Evolutionary conservation across 2,113 vertebrate species (phyloP), one percentile per base, ranked within the genome.

Genomic region (Limnothrissa miodon): DNA sequence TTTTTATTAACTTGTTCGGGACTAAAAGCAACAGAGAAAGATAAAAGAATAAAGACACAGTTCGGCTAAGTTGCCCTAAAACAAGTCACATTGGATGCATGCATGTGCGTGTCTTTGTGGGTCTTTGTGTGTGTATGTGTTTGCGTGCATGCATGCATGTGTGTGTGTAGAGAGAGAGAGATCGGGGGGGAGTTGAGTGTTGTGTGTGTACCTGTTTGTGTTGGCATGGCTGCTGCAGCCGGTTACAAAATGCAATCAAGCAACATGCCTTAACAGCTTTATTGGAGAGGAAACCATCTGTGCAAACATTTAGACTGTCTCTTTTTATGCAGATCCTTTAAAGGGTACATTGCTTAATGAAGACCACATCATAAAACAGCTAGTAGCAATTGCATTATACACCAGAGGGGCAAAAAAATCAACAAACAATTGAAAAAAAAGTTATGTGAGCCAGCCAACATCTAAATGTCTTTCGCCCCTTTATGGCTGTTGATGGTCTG

Each of bases 401-500:
- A 66, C 59, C 59, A 66, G 2, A 33, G 59, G 56, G n/a, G 56
- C n/a, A 11, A 59, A n/a, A 17, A 42, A 33, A 74, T 48, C 25
- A 74, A 39, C 42, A 23, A 80, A 66, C 23, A 33, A 66, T 29
- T 82, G 9, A 80, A 66, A 81, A 51, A 45, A 82, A 62, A 62
- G 5, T 80, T 51, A 25, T 80, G 66, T 48, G 74, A 82, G 62
- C 25, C 39, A 25, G 29, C 78, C 80, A 36, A 82, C 59, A 51
- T 39, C 29, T 82, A 44, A 82, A 33, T 74, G 25, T 33, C 25
- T 74, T 74, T 74, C 45, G 19, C 48, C 51, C 23, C 39, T 66
- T 79, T 78, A 42, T 82, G 36, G 80, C 78, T 80, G 53, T 33
- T 82, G 78, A 85, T 62, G 21, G 70, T 66, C 74, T 84, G 83